Evolutionary conservation across 2,888 invertebrate genomes (phyloP).

Genomic region (Drosophila phalerata): DNA sequence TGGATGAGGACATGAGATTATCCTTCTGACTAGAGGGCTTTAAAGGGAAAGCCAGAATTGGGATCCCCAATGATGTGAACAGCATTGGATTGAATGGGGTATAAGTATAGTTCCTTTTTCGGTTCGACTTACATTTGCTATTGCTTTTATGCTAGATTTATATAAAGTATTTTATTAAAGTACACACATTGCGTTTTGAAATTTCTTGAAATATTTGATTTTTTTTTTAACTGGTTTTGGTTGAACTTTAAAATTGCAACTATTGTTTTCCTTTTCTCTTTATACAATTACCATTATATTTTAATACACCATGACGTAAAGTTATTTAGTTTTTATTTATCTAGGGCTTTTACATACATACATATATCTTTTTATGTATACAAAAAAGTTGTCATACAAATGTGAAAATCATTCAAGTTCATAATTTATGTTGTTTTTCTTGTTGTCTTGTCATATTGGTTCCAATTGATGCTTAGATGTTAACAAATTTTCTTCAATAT

Average conservation of each 20-base stretch:
- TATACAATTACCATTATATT: conserved; percentile 37
- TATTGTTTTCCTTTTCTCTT: conserved; percentile 8
- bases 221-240: conserved; percentile 32
- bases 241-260: conserved; percentile 21
- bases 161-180: conserved; percentile 76
- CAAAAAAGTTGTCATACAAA: conserved; percentile 76
- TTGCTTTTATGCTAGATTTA: conserved; percentile 58
- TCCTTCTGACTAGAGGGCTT: conserved; percentile 35
- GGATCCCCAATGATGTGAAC: conserved; percentile 7
- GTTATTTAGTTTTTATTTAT: conserved; percentile 7
- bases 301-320: conserved; percentile 29
- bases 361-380: conserved; percentile 40
- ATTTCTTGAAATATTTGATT: conserved; percentile 24
- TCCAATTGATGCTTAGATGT: conserved; percentile 83
- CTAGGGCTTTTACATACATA: conserved; percentile 26
- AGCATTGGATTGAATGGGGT: conserved; percentile 4
- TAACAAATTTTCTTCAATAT: conserved; percentile 76
- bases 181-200: conserved; percentile 68
- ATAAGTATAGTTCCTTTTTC: conserved; percentile 13
- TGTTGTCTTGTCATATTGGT: conserved; percentile 80
- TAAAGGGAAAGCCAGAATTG: conserved; percentile 16
- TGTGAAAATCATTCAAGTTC: conserved; percentile 74
- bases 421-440: conserved; percentile 35
- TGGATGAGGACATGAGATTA: conserved; percentile 53
- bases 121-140: conserved; percentile 51